A percentile compares a stretch with the other conserved stretches of the same genome.
These are phyloP conservation scores for Pycnonotus jocosus DNA, from an alignment of 2,113 vertebrate species.

Conservation along the genomic window DNA sequence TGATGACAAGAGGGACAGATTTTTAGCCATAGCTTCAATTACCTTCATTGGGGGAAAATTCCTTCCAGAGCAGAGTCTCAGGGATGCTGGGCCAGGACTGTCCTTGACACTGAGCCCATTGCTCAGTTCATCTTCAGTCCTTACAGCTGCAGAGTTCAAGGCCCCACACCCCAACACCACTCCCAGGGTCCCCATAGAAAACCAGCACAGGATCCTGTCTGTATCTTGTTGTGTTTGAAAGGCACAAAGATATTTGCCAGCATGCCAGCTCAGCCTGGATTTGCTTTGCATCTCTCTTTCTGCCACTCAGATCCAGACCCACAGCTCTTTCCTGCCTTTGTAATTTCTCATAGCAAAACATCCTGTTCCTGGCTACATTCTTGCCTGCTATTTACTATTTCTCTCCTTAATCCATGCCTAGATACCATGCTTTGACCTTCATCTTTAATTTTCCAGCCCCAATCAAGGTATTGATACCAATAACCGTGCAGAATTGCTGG, in stretches of 20 bases:
- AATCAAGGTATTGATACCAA: background rate
- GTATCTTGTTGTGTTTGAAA: background rate
- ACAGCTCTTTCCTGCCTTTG: background rate
- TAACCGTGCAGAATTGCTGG: background rate
- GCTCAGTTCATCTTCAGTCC: background rate
- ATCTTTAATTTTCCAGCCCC: conserved; percentile 16
- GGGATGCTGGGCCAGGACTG: background rate
- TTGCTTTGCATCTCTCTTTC: background rate
- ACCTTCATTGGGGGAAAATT: accelerated
- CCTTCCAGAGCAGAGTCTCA: background rate
- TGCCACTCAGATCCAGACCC: background rate
- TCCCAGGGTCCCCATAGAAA: background rate
- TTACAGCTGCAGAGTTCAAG: background rate
- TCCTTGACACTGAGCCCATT: background rate
- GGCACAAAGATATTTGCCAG: background rate
- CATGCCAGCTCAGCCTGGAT: background rate
- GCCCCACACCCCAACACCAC: background rate
- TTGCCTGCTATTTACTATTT: background rate
- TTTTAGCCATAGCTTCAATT: background rate
- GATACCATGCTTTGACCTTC: background rate
- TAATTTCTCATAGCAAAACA: background rate
- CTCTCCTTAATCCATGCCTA: background rate
- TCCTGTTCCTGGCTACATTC: background rate
- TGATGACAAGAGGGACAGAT: background rate
- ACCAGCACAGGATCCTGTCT: background rate